Conservation (phyloP, 2,797 vertebrate species). For the Paguma larvata region DNA sequence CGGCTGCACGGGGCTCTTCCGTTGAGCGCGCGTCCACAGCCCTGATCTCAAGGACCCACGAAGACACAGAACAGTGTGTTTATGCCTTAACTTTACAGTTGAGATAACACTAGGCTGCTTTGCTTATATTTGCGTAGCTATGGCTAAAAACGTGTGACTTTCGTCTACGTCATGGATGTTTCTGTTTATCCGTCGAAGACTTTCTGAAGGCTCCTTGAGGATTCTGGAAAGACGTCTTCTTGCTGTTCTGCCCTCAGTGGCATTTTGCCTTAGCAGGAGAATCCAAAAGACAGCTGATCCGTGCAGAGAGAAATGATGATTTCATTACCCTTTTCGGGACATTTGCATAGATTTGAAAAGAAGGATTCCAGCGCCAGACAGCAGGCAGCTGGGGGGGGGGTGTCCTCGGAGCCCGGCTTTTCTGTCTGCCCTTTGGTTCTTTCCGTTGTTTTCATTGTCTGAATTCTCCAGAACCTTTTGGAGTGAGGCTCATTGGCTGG, state of each 20-base stretch:
- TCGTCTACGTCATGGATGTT: background rate
- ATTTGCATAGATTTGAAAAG: conserved; percentile 64
- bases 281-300: conserved; percentile 29
- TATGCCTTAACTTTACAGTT: background rate
- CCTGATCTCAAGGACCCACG: background rate
- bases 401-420: background rate
- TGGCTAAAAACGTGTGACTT: background rate
- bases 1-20: accelerated
- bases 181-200: conserved; percentile 10
- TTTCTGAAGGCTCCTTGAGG: background rate
- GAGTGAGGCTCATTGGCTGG: background rate
- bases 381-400: background rate
- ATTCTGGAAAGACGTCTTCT: conserved; percentile 36
- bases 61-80: background rate
- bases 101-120: background rate
- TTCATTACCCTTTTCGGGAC: conserved; percentile 27
- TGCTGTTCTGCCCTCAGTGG: background rate
- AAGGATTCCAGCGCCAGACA: background rate
- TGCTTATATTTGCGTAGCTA: background rate
- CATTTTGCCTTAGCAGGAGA: conserved; percentile 24
- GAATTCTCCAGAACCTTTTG: conserved; percentile 54
- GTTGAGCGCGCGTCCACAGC: accelerated
- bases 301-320: conserved; percentile 55
- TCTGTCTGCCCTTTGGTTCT: conserved; percentile 8
- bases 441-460: background rate